phyloP scores from a whole-genome alignment of 2,797 vertebrate species.

The Acanthiza pusilla region DNA sequence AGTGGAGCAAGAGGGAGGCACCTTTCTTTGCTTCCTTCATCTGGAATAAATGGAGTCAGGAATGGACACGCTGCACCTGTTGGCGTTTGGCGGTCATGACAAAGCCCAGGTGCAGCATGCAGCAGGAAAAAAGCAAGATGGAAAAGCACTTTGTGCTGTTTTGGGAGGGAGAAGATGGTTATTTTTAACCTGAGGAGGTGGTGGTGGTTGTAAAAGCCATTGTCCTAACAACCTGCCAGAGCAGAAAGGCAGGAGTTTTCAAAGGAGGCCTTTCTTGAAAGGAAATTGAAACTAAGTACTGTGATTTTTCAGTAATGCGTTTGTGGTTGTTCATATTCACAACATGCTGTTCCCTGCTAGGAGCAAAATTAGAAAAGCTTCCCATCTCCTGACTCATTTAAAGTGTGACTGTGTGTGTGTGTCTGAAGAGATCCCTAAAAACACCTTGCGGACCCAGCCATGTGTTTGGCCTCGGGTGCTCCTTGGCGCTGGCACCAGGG shows the following conservation, averaged over 20 bases:
- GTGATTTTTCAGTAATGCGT: slow-evolving; percentile 10
- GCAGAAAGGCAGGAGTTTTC: slow-evolving; percentile 1
- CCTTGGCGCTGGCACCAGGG: rapidly evolving
- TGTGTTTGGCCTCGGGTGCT: rapidly evolving
- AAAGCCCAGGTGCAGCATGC: background rate
- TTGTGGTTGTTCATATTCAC: background rate
- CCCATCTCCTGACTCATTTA: background rate
- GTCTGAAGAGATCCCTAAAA: background rate
- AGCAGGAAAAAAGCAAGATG: background rate
- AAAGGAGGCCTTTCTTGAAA: background rate
- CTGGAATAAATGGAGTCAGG: background rate
- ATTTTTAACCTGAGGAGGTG: background rate
- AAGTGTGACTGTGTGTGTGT: background rate
- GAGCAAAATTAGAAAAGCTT: slow-evolving; percentile 36
- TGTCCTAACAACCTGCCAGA: background rate
- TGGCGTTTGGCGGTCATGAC: background rate
- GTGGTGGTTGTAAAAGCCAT: background rate
- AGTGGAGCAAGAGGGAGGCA: background rate
- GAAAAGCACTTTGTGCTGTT: background rate
- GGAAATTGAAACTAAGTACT: background rate
- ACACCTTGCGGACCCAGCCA: rapidly evolving
- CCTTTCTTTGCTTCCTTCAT: background rate
- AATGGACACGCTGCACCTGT: background rate
- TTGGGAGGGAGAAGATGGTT: background rate
- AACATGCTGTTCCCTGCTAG: background rate